Conservation (phyloP, 2,797 vertebrate species). For the Tapirus indicus region DNA sequence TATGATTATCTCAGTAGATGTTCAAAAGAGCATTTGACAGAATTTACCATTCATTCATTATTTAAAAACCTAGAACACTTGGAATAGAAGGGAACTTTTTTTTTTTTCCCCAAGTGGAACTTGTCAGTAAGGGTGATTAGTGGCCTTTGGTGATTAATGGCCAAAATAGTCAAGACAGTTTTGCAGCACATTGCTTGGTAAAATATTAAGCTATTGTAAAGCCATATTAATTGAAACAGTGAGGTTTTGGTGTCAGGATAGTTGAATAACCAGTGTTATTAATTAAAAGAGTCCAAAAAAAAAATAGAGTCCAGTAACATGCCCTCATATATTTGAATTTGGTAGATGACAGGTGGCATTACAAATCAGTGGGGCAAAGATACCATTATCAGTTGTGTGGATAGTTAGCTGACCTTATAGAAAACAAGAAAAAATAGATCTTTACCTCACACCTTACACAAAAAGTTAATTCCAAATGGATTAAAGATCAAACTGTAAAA, state of each 20-base stretch:
- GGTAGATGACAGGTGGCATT: not conserved
- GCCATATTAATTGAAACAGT: not conserved
- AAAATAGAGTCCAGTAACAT: not conserved
- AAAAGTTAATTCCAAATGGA: not conserved
- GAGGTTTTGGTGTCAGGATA: not conserved
- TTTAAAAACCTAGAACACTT: not conserved
- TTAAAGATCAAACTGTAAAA: slow-evolving; percentile 31
- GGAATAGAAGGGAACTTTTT: not conserved
- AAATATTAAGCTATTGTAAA: slow-evolving; percentile 28
- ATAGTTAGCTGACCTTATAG: not conserved
- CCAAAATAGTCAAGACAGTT: not conserved
- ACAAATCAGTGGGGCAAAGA: not conserved
- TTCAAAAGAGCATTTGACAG: not conserved
- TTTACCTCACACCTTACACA: not conserved
- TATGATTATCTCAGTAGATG: not conserved
- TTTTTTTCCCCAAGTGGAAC: not conserved
- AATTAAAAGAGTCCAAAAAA: not conserved
- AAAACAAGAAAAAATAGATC: slow-evolving; percentile 6
- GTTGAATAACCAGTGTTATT: slow-evolving; percentile 10
- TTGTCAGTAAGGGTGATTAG: not conserved
- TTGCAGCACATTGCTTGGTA: not conserved
- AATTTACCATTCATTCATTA: slow-evolving; percentile 18
- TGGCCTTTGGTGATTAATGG: too few relatives aligned
- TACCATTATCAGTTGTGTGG: slow-evolving; percentile 5
- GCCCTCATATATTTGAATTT: not conserved